Evolutionary conservation across 2,113 vertebrate species (phyloP), one percentile per base, ranked within the genome.

Genomic region (Bujurquina vittata): DNA sequence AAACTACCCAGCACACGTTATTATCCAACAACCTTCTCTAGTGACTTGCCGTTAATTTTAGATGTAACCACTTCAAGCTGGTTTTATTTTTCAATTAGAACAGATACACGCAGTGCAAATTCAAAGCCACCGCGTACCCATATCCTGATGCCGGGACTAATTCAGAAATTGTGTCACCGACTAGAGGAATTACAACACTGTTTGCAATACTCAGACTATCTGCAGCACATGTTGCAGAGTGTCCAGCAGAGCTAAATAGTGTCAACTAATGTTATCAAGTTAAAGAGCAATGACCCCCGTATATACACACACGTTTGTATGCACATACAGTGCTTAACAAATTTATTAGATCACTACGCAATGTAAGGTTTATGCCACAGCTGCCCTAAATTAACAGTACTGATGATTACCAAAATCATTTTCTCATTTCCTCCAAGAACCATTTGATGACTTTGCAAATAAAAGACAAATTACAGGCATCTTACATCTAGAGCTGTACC

Each of bases 11-110:
- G 43, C 14, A 46, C 12, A 46, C 43, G 15, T 46, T 52, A 14
- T 54, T 72, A n/a, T 29, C 65, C 29, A 72, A 72, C 65, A 72
- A 14, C 17, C 15, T 17, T 52, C 17, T 52, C 49, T 52, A 18
- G 6, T 18, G 49, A 52, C 17, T 52, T 52, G 6, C 43, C 0
- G 3, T 20, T 72, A 31, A 52, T 54, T 72, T 69, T 23, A 69
- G 23, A 49, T 69, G 40, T 20, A 72, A 72, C 65, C 43, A 52
- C 12, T 72, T 72, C 10, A 54, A 31, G 46, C 67, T 33, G 67
- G 3, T 54, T 72, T 31, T 9, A 72, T 72, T 52, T 52, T 72
- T 72, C 4, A 31, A 31, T 72, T 52, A n/a, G 17, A 72, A 33
- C 26, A 54, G 10, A 54, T 72, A 69, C 40, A 18, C 6, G 8